Evolutionary conservation across 1,140 invertebrate species (phyloP), one percentile per base, ranked within the genome.

Genomic region (Anastrepha ludens): DNA sequence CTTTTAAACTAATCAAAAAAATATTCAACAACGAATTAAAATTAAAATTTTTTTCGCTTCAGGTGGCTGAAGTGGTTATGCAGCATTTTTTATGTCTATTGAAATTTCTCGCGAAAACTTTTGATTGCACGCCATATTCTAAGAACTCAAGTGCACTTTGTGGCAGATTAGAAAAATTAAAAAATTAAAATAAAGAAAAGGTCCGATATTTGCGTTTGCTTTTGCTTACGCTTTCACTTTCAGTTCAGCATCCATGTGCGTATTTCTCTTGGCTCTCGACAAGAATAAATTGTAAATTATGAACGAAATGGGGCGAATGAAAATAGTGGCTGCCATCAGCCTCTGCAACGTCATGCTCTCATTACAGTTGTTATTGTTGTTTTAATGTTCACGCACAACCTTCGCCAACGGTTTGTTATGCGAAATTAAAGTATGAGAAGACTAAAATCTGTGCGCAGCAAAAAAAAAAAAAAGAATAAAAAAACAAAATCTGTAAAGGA

Each of bases 271-370:
- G 67, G 41, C 67, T 41, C 67, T 74, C 67, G 67, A 74, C 67
- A 74, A 44, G 67, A 74, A 44, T 74, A 74, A 74, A 47, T 74
- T 74, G 67, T 47, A 74, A 74, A 47, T 74, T 74, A 74, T 39
- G 15, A 74, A 13, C 67, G 41, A 47, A 74, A 44, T 44, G 67
- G 41, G 67, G 67, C 67, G 39, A 74, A 47, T 74, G 67, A 74
- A 74, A 74, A 44, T 8, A 41, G 29, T 41, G 39, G 39, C 67
- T 44, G 67, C 39, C 67, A 74, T 41, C 67, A 74, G 39, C 67
- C 39, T 74, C 41, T 9, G 13, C 67, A 44, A 6, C 67, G 15
- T 17, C 4, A 39, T 7, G 64, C 67, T 6, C 44, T 74, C 44
- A 41, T 74, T 74, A n/a, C 13, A 47, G 67, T 47, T 39, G 67